Evolutionary conservation across 2,113 vertebrate genomes (phyloP), one percentile per base, ranked within the genome.

Genomic region (Tauraco erythrolophus): DNA sequence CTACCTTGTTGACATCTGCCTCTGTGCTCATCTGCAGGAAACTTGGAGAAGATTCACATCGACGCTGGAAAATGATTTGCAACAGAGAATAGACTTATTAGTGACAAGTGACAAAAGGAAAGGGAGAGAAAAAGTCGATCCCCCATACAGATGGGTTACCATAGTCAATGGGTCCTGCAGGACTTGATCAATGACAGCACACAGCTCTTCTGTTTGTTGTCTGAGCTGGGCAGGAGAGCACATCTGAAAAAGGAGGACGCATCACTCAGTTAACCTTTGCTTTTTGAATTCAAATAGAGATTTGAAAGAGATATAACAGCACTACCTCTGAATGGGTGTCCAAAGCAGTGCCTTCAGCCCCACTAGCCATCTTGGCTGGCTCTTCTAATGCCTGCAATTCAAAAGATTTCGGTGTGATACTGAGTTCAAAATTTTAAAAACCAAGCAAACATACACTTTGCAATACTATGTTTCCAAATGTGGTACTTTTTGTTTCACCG

Each of bases 191-290:
- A 99, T 99, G 62, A 98, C 98, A 50, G 99, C 98, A 91, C 99
- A 99, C 53, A 99, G 95, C 89, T 99, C 99, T 96, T 99, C 99
- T 17, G 99, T 99, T 97, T 99, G 98, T 92, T 99, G 99, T 83
- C 99, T 98, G 84, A 99, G 98, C 88, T 99, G 98, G 91, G 99
- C 98, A 51, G 99, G 99, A 3, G 98, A 99, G 94, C 98, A 99
- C 96, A 99, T 98, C 99, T 99, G 95, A 64, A 95, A 94, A 96
- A 95, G 17, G 58, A 89, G 93, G 84, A 98, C 41, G 54, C 75
- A 60, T 93, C 39, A 68, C 22, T 81, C 75, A 72, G 35, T 96
- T 96, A 97, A 80, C 41, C 37, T 48, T 65, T 56, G 23, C 9
- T 72, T 95, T 35, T 50, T 78, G 56, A 66, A 58, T 74, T 61